Conservation (phyloP, 2,113 vertebrate genomes). For the Leucopsar rothschildi region DNA sequence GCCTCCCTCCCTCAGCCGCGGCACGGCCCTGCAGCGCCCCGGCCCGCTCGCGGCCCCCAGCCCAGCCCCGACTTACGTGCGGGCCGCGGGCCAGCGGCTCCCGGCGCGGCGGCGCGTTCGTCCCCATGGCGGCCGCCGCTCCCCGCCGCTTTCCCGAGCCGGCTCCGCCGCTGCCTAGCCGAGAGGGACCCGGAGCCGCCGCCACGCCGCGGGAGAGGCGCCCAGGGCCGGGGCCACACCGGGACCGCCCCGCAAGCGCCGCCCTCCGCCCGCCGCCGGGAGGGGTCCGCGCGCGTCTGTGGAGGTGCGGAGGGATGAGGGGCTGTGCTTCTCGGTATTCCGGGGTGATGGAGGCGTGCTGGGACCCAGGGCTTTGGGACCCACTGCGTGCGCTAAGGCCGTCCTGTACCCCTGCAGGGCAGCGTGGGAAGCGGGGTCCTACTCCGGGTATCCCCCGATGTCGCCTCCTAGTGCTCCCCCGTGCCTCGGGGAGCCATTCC, state of each 20-base stretch:
- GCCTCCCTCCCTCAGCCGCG: not conserved
- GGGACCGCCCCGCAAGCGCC: not conserved
- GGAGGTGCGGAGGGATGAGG: fast-evolving
- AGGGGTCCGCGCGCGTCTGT: not conserved
- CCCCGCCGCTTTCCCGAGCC: not conserved
- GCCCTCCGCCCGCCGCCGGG: not conserved
- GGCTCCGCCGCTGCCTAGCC: not conserved
- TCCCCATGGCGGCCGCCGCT: too few relatives aligned
- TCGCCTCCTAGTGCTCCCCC: not conserved
- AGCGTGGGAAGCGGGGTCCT: not conserved
- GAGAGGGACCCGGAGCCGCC: not conserved
- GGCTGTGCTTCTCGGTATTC: fast-evolving
- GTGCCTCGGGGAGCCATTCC: not conserved
- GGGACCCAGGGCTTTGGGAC: too few relatives aligned
- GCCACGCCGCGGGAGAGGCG: not conserved
- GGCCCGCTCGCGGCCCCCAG: not conserved
- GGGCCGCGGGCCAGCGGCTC: too few relatives aligned
- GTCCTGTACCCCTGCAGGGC: not conserved
- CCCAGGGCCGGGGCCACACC: not conserved
- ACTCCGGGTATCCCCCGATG: fast-evolving
- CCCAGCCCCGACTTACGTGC: not conserved
- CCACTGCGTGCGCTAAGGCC: not conserved
- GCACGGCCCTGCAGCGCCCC: not conserved
- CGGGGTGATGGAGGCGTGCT: fast-evolving
- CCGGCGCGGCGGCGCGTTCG: too few relatives aligned